Conservation (phyloP, 2,113 vertebrate species). For the Nyctibius bracteatus region DNA sequence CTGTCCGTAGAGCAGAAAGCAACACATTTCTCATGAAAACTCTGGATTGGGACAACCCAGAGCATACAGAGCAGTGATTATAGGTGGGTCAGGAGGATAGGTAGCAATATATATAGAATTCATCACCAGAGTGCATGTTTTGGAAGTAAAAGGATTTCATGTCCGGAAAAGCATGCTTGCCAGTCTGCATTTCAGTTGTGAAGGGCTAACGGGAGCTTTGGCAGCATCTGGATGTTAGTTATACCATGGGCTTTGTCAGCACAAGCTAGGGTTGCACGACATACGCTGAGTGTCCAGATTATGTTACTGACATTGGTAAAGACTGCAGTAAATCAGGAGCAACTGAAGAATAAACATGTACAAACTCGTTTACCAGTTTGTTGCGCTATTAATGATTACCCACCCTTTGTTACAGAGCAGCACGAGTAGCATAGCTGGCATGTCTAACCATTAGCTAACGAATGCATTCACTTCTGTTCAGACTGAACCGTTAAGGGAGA, state of each 20-base stretch:
- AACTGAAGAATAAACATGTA: background rate
- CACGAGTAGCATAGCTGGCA: background rate
- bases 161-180: background rate
- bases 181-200: background rate
- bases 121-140: background rate
- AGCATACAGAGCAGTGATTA: background rate
- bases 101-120: background rate
- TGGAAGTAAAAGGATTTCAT: background rate
- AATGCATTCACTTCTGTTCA: background rate
- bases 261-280: background rate
- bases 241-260: background rate
- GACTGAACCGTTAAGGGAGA: background rate
- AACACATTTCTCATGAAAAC: background rate
- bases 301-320: background rate
- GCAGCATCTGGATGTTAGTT: background rate
- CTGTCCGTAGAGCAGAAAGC: background rate
- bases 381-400: conserved; percentile 14
- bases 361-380: background rate
- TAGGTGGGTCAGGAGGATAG: background rate
- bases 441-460: background rate
- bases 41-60: background rate
- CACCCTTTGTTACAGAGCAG: rapidly evolving
- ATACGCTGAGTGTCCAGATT: background rate
- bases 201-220: background rate
- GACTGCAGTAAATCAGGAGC: background rate